Conservation (phyloP, 2,888 invertebrate species). For the Lacanobia oleracea region DNA sequence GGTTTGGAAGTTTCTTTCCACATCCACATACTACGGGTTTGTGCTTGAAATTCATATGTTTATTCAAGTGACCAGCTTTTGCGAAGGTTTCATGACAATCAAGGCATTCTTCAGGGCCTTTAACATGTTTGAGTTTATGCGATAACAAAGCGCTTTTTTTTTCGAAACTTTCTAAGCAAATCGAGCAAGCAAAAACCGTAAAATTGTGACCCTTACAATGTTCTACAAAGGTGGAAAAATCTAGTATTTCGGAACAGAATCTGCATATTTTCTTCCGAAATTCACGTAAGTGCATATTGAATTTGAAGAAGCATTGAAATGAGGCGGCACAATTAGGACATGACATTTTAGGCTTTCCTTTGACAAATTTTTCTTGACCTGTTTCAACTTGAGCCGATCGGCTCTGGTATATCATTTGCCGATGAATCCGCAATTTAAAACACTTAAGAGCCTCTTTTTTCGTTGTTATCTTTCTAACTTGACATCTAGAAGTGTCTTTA, state of each 20-base stretch:
- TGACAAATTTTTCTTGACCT: slow-evolving; percentile 6
- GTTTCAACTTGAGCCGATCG: slow-evolving; percentile 2
- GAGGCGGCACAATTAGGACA: slow-evolving; percentile 72
- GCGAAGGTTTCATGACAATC: slow-evolving; percentile 72
- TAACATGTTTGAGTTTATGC: slow-evolving; percentile 62
- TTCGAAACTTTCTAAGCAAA: slow-evolving; percentile 69
- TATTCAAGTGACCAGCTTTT: slow-evolving; percentile 54
- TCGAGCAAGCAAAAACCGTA: slow-evolving; percentile 62
- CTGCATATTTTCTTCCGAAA: slow-evolving; percentile 70
- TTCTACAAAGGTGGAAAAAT: slow-evolving; percentile 54
- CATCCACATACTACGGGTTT: slow-evolving; percentile 70
- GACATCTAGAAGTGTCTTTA: slow-evolving; percentile 53
- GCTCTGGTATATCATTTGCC: slow-evolving; percentile 27
- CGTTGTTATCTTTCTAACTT: slow-evolving; percentile 47
- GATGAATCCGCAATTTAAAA: slow-evolving; percentile 52
- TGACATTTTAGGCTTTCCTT: slow-evolving; percentile 41
- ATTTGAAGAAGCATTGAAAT: slow-evolving; percentile 58
- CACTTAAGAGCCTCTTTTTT: slow-evolving; percentile 55
- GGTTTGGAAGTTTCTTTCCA: slow-evolving; percentile 68
- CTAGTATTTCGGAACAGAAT: slow-evolving; percentile 67
- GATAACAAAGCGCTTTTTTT: slow-evolving; percentile 38
- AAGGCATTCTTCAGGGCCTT: slow-evolving; percentile 63
- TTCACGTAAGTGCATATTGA: slow-evolving; percentile 72
- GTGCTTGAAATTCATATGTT: slow-evolving; percentile 70
- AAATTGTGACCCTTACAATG: slow-evolving; percentile 67